These are phyloP conservation scores for Oscarella lobularis DNA, from an alignment of 37 sponge, comb jelly and placozoan species.

Conservation along the genomic window DNA sequence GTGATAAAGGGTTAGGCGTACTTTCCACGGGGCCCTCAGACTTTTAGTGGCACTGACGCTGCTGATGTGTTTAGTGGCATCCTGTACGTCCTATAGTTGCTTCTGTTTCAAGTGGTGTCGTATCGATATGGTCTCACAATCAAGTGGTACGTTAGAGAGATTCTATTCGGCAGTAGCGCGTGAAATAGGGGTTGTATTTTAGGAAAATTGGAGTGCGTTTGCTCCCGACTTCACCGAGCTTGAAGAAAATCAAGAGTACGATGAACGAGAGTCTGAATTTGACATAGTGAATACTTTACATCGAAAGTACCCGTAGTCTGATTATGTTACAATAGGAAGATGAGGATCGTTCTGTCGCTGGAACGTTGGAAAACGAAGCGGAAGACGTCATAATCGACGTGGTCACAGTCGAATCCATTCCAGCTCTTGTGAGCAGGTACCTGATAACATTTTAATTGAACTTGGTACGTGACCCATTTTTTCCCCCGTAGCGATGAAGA, in stretches of 20 bases:
- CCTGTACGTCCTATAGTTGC: conserved; percentile 88
- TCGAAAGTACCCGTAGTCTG: neutral
- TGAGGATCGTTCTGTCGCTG: conserved; percentile 39
- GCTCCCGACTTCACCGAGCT: conserved; percentile 97
- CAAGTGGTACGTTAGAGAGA: conserved; percentile 25
- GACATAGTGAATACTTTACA: conserved; percentile 83
- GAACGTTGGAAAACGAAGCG: neutral
- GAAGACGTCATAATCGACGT: conserved; percentile 47
- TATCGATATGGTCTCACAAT: conserved; percentile 86
- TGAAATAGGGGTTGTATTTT: too few species aligned
- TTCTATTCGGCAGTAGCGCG: too few species aligned
- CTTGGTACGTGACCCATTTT: neutral
- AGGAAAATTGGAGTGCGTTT: conserved; percentile 94
- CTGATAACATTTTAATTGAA: neutral
- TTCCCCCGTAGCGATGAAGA: neutral
- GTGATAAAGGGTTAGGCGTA: too few species aligned
- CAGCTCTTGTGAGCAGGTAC: conserved; percentile 83
- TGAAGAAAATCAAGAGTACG: conserved; percentile 94
- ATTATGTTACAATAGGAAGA: conserved; percentile 27
- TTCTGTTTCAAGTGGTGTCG: conserved; percentile 88
- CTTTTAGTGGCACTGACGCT: too few species aligned
- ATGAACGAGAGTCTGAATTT: conserved; percentile 91
- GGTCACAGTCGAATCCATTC: conserved; percentile 44
- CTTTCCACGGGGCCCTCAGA: too few species aligned
- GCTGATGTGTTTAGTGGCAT: conserved; percentile 89